Percentiles rank a stretch among this genome's conserved stretches.
phyloP scores from a whole-genome alignment of 1,140 invertebrate genomes.

The Heliconius nattereri region DNA sequence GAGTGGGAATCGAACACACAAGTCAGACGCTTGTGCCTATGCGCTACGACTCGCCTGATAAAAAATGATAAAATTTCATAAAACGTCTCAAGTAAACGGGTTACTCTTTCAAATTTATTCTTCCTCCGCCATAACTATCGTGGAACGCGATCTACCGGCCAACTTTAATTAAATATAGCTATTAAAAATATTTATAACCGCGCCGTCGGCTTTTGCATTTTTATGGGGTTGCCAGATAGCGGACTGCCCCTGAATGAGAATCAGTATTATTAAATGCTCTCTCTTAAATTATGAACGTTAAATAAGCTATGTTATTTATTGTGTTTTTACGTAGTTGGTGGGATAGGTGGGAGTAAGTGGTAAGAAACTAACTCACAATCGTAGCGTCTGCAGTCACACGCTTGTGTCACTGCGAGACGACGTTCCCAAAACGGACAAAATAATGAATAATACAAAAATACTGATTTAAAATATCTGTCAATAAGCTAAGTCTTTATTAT shows the following conservation, averaged over 20 bases:
- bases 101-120: constrained; percentile 52
- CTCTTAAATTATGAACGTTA: constrained; percentile 13
- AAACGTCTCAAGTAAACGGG: constrained; percentile 19
- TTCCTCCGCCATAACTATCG: constrained; percentile 54
- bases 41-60: too few relatives aligned
- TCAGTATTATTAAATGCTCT: constrained; percentile 7
- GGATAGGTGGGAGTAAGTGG: neutral
- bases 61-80: too few relatives aligned
- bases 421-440: too few relatives aligned
- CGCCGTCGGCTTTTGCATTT: constrained; percentile 57
- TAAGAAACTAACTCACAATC: neutral
- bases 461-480: too few relatives aligned
- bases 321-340: neutral
- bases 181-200: constrained; percentile 72
- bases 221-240: constrained; percentile 60
- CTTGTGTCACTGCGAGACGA: too few relatives aligned
- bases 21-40: too few relatives aligned
- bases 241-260: constrained; percentile 12
- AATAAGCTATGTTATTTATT: neutral
- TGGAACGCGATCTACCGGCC: constrained; percentile 49
- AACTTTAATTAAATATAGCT: constrained; percentile 70
- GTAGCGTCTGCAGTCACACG: too few relatives aligned
- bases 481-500: too few relatives aligned
- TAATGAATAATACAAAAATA: too few relatives aligned
- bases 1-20: too few relatives aligned